phyloP scores from a whole-genome alignment of 2,113 vertebrate genomes.

The Cololabis saira region DNA sequence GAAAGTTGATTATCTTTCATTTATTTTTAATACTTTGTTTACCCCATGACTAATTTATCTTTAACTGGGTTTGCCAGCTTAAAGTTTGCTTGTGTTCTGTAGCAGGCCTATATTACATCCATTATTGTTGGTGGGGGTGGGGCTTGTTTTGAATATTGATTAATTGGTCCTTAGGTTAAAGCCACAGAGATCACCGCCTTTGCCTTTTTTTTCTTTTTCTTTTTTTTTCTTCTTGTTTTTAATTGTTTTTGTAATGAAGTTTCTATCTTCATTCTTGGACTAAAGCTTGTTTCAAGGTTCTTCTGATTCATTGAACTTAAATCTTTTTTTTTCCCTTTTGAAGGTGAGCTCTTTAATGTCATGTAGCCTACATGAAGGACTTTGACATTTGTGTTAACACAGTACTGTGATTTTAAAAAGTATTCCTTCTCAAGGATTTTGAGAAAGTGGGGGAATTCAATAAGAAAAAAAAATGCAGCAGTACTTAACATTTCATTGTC shows the following conservation, averaged over 20 bases:
- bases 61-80: constrained; percentile 77
- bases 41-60: constrained; percentile 79
- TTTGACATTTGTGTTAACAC: constrained; percentile 54
- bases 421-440: constrained; percentile 62
- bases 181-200: constrained; percentile 77
- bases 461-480: not conserved
- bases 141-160: constrained; percentile 72
- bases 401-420: constrained; percentile 63
- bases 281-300: constrained; percentile 55
- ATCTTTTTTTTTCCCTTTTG: constrained; percentile 37
- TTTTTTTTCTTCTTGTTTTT: constrained; percentile 56
- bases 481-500: constrained; percentile 60
- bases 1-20: constrained; percentile 81
- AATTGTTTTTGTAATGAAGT: constrained; percentile 71
- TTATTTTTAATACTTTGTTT: constrained; percentile 82
- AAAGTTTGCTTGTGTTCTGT: constrained; percentile 76
- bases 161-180: constrained; percentile 67
- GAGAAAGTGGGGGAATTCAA: constrained; percentile 14
- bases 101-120: constrained; percentile 67
- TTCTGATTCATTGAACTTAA: constrained; percentile 51
- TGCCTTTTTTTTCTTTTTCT: constrained; percentile 67
- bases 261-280: constrained; percentile 59
- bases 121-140: constrained; percentile 49
- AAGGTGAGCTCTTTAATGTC: constrained; percentile 58
- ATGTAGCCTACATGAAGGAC: constrained; percentile 68